Base-by-base conservation (phyloP, 2,888 invertebrate genomes). In the Hydriomena furcata region DNA sequence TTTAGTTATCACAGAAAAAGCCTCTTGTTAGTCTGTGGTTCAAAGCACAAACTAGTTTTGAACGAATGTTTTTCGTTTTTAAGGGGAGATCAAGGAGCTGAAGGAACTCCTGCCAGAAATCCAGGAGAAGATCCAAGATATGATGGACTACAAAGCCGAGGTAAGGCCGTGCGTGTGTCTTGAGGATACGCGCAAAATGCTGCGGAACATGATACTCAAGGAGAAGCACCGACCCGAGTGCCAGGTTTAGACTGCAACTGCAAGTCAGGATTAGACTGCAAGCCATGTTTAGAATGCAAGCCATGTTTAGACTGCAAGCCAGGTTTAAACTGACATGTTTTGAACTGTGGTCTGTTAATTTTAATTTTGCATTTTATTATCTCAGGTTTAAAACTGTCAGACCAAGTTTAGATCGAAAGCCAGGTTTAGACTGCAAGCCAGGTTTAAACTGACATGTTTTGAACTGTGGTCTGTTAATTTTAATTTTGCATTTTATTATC, bases 31-130 rank as follows among this genome's bases (percentile, higher is more conserved):
- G n/a, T n/a, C n/a, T n/a, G n/a, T n/a, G n/a, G n/a, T n/a, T n/a
- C n/a, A n/a, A n/a, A n/a, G n/a, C n/a, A n/a, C n/a, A n/a, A n/a
- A n/a, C n/a, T 23, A 1, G 5, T 23, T 6, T 7, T 23, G 8
- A 27, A 27, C 1, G 11, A 17, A 17, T 17, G 17, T 17, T 2
- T 7, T 38, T 20, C 0, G 20, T 11, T 25, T 53, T 45, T 6
- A 3, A 54, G 54, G 92, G 0, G 96, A 98, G 74, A 94, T 98
- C 36, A 93, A 94, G 55, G 97, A 98, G 67, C 82, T 98, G 43
- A 93, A 95, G 63, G 94, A 94, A 57, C 91, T 98, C 0, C 84
- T 98, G 27, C 97, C 97, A 0, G 98, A 98, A 69, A 95, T 99
- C 27, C 92, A 94, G 65, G 95, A 96, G 56, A 98, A 98, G 87